Conservation (phyloP, 2,797 vertebrate species). For the Momotus momota region DNA sequence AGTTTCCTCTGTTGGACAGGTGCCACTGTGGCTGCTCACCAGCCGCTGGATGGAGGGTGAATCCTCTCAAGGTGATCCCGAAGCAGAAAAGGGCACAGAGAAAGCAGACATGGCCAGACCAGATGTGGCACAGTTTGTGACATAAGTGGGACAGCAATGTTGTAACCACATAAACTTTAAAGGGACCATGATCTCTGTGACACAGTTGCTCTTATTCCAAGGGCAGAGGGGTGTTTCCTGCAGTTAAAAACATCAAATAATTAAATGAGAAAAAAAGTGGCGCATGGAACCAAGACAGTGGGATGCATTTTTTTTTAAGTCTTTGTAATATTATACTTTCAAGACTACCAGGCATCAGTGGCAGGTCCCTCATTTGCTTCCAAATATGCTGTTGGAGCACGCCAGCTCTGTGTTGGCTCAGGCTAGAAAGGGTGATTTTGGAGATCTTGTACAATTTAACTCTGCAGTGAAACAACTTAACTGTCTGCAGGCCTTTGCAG, state of each 20-base stretch:
- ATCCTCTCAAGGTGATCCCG: constrained; percentile 52
- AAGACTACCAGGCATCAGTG: not conserved
- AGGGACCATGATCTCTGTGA: not conserved
- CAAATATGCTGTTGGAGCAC: not conserved
- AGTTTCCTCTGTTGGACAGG: not conserved
- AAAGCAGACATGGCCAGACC: not conserved
- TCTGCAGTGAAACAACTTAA: not conserved
- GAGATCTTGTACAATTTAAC: not conserved
- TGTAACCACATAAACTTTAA: constrained; percentile 2
- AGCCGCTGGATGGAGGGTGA: not conserved
- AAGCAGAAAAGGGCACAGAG: not conserved
- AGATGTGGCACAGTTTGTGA: constrained; percentile 9
- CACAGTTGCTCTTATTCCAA: constrained; percentile 18
- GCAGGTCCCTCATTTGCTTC: not conserved
- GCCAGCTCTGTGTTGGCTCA: not conserved
- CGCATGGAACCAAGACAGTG: not conserved
- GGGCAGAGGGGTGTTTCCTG: not conserved
- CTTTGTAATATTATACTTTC: not conserved
- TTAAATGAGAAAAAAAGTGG: not conserved
- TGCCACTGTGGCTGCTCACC: constrained; percentile 43
- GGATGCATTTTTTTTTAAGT: not conserved
- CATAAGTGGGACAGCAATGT: not conserved
- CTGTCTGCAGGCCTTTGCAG: not conserved
- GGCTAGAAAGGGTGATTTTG: not conserved
- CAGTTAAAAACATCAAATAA: not conserved